Percentiles rank a stretch among this genome's conserved stretches.
phyloP scores from a whole-genome alignment of 1,140 invertebrate species.

The Idris sp. region DNA sequence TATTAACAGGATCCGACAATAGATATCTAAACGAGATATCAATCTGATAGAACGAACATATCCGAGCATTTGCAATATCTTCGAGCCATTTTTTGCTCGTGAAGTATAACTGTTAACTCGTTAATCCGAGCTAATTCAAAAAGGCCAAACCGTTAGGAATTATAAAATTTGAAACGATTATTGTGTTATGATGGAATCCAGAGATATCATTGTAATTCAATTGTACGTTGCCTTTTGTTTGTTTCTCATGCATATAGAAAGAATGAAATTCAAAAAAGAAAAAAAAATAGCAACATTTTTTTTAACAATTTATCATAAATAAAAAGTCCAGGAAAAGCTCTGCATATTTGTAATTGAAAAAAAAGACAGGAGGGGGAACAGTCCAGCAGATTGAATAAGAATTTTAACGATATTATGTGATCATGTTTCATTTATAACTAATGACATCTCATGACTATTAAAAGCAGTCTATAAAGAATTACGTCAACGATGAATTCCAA shows the following conservation, averaged over 20 bases:
- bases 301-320: constrained; percentile 30
- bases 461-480: constrained; percentile 3
- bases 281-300: too few species aligned
- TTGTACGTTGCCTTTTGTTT: constrained; percentile 13
- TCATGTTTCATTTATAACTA: constrained; percentile 34
- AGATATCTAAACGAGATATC: constrained; percentile 50
- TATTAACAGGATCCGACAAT: constrained; percentile 55
- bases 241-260: too few species aligned
- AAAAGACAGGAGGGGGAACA: too few species aligned
- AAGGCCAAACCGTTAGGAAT: constrained; percentile 48
- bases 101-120: constrained; percentile 47
- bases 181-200: constrained; percentile 6
- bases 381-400: constrained; percentile 9
- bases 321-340: constrained; percentile 13
- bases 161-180: constrained; percentile 43
- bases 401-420: constrained; percentile 28
- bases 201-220: constrained; percentile 23
- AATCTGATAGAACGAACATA: constrained; percentile 22
- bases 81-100: constrained; percentile 15
- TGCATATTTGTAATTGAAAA: constrained; percentile 18
- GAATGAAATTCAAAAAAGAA: too few species aligned
- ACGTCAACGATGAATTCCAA: constrained; percentile 7
- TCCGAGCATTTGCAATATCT: constrained; percentile 37
- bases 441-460: constrained; percentile 19
- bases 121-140: constrained; percentile 41